These are phyloP conservation scores for Lateolabrax maculatus DNA, from an alignment of 2,797 vertebrate species.

Conservation along the genomic window DNA sequence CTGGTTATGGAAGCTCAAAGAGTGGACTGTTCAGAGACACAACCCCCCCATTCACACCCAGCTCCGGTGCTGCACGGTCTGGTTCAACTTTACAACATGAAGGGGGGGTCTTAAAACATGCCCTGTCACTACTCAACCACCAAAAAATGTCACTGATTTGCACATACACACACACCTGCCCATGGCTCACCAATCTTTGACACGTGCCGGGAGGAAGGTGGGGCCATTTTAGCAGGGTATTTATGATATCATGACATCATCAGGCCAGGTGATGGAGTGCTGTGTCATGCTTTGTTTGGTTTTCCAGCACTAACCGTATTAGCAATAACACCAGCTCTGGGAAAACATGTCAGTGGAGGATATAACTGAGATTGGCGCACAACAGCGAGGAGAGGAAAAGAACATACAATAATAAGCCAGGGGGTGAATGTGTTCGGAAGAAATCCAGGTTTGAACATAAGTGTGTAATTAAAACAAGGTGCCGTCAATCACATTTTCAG, in stretches of 20 bases:
- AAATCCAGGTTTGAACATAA: conserved; percentile 38
- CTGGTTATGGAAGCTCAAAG: conserved; percentile 71
- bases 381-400: conserved; percentile 25
- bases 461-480: conserved; percentile 58
- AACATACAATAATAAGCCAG: conserved; percentile 48
- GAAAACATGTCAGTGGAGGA: conserved; percentile 74
- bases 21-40: conserved; percentile 72
- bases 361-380: conserved; percentile 34
- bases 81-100: conserved; percentile 76
- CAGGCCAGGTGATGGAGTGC: conserved; percentile 78
- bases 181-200: conserved; percentile 46
- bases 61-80: conserved; percentile 69
- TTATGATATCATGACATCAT: conserved; percentile 79
- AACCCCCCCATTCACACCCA: conserved; percentile 69
- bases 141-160: conserved; percentile 61
- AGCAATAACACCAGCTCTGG: conserved; percentile 68
- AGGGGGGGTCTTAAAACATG: conserved; percentile 66
- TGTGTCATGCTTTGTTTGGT: conserved; percentile 78
- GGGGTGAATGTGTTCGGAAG: conserved; percentile 34
- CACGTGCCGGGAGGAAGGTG: conserved; percentile 39
- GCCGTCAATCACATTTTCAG: conserved; percentile 55
- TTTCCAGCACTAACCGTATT: conserved; percentile 79
- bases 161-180: conserved; percentile 35
- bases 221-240: conserved; percentile 39
- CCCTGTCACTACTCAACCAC: conserved; percentile 69